Evolutionary conservation across 1,140 invertebrate species (phyloP), one percentile per base, ranked within the genome.

Genomic region (Brachionus sp.): DNA sequence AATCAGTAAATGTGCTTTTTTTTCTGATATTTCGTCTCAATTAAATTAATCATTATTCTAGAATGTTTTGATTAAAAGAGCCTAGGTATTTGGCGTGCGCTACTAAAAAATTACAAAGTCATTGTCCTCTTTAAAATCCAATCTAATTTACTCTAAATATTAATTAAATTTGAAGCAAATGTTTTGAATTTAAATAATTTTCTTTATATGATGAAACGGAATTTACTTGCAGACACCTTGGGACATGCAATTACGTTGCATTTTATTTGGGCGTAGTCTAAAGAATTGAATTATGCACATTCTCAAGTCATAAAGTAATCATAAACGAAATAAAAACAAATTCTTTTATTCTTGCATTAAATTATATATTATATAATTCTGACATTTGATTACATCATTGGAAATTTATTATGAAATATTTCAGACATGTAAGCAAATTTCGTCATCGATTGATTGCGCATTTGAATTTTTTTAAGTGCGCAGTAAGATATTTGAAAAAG

Each of bases 361-460:
- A 29, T 29, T 57, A 19, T 57, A 13, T 42, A 16, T 57, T 57
- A 57, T 57, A 57, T 57, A 57, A 57, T 57, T 57, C 50, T 57
- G 50, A 57, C 50, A 57, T 57, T 57, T 57, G 50, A 19, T 57
- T 57, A 25, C 50, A 57, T 57, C 50, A 57, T 19, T 57, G n/a
- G 1, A 25, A 57, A 57, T 57, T 19, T 57, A 57, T 57, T 57
- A 57, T 57, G 50, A 57, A 57, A 57, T 23, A 57, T 57, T 57
- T 19, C 50, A 57, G 50, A 57, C 50, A 57, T 57, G 50, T 57
- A 57, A 57, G 50, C 50, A 57, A 57, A 57, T 57, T 57, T 57
- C 50, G 19, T 57, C 50, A 57, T 57, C 50, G 16, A 57, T 57
- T 23, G 50, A 57, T 57, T 23, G 50, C 50, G 50, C 50, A 57